Evolutionary conservation across 2,113 vertebrate species (phyloP).

Genomic region (Semnopithecus entellus): DNA sequence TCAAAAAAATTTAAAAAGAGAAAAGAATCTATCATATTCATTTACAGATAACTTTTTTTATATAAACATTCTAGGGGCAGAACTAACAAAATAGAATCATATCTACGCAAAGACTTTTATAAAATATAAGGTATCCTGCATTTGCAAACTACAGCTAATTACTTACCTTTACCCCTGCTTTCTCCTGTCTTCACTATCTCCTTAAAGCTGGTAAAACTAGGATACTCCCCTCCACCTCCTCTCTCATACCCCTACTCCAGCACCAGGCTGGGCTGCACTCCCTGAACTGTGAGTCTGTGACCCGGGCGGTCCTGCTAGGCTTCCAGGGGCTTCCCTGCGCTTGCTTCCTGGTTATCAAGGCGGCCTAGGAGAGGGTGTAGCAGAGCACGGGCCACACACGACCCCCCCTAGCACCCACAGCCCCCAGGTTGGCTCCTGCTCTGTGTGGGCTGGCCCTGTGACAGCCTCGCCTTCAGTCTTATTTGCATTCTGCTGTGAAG

Average conservation of each 20-base stretch:
- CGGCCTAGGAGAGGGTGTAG: not conserved
- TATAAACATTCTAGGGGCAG: not conserved
- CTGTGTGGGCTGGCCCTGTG: not conserved
- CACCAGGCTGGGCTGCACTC: not conserved
- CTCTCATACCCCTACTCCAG: not conserved
- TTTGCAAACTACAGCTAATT: not conserved
- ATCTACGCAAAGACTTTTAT: not conserved
- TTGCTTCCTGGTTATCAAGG: not conserved
- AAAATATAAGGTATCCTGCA: not conserved
- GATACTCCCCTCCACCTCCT: rapidly evolving
- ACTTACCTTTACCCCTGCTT: not conserved
- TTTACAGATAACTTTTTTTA: not conserved
- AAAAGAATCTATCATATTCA: not conserved
- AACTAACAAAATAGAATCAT: not conserved
- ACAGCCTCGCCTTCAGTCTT: not conserved
- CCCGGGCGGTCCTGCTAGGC: not conserved
- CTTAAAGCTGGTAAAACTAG: not conserved
- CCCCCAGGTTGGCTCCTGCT: rapidly evolving
- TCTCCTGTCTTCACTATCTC: not conserved
- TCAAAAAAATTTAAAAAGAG: no score
- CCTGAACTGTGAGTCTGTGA: not conserved
- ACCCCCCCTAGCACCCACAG: rapidly evolving
- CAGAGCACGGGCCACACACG: rapidly evolving
- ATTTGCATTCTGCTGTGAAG: not conserved
- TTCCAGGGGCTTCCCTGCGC: not conserved